Percentiles rank a stretch among this genome's conserved stretches.
Conservation (phyloP, 2,113 vertebrate species). For the Turnix velox region DNA sequence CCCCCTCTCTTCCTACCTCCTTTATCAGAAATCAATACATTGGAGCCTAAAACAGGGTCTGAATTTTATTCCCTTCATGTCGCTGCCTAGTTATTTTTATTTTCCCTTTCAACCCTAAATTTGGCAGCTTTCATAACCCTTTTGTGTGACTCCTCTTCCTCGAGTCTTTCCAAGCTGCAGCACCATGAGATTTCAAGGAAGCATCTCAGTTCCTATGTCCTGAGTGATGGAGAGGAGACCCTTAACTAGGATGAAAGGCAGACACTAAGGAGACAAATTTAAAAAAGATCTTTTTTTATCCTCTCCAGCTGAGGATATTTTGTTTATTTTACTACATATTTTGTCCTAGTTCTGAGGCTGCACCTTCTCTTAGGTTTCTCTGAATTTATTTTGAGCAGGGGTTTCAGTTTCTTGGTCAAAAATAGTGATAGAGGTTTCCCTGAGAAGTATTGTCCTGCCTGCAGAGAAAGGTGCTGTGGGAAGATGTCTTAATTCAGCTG, state of each 20-base stretch:
- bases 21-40: accelerated
- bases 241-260: neutral
- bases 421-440: neutral
- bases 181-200: neutral
- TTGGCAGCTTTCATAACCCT: accelerated
- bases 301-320: too few species aligned
- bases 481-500: neutral
- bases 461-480: neutral
- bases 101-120: neutral
- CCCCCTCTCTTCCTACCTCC: accelerated
- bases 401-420: neutral
- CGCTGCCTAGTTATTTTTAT: neutral
- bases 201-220: neutral
- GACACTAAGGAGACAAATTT: accelerated
- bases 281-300: accelerated
- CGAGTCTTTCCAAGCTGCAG: neutral
- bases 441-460: neutral
- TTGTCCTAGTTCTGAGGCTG: neutral
- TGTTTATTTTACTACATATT: too few species aligned
- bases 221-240: neutral
- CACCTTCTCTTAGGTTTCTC: neutral
- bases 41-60: neutral
- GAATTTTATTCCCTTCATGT: accelerated
- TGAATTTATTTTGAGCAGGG: neutral
- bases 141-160: neutral